These are phyloP conservation scores for Sus cebifrons DNA, from an alignment of 2,797 vertebrate species.

Conservation along the genomic window DNA sequence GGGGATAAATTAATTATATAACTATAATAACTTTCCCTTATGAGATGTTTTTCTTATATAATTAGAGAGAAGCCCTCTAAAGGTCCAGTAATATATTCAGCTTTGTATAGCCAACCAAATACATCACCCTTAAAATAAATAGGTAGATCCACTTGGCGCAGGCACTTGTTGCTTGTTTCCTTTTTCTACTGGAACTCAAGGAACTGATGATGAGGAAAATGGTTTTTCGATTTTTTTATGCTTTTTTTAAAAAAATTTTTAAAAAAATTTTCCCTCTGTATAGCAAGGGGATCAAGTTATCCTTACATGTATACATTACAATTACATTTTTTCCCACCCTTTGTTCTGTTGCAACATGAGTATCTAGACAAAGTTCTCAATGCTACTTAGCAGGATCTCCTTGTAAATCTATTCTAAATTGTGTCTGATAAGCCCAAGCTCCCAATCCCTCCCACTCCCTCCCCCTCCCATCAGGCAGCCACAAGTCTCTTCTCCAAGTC, in stretches of 20 bases:
- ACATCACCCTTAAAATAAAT: neutral
- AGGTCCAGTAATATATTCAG: neutral
- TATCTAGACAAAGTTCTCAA: too few relatives aligned
- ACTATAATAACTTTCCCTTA: conserved; percentile 1
- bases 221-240: conserved; percentile 19
- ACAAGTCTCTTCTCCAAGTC: too few relatives aligned
- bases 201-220: conserved; percentile 58
- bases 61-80: neutral
- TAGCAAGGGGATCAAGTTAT: too few relatives aligned
- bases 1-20: neutral
- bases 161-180: conserved; percentile 8
- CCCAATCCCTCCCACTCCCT: too few relatives aligned
- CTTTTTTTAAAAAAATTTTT: neutral
- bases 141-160: neutral
- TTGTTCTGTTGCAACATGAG: too few relatives aligned
- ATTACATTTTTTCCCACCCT: too few relatives aligned
- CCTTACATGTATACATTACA: too few relatives aligned
- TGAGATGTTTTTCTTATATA: neutral
- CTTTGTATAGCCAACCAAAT: neutral
- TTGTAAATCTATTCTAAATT: too few relatives aligned
- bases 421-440: too few relatives aligned
- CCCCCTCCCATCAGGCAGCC: too few relatives aligned
- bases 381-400: too few relatives aligned
- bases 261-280: too few relatives aligned
- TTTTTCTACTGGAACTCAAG: conserved; percentile 42